Evolutionary conservation across 2,113 vertebrate species (phyloP), one percentile per base, ranked within the genome.

Genomic region (Salminus brasiliensis): DNA sequence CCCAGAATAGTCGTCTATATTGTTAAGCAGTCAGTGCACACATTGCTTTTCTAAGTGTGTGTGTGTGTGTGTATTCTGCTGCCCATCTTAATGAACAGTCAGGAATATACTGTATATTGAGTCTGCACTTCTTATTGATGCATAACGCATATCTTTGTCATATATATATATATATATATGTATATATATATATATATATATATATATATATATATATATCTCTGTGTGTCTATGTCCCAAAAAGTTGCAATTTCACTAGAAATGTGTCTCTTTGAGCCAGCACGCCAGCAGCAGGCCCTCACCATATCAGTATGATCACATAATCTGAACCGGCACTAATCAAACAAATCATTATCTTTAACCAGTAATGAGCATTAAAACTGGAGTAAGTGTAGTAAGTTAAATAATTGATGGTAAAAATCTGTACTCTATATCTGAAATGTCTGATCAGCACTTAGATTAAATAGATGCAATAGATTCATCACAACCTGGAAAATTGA

Each of bases 1-100:
- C 49, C 59, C 34, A 29, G 34, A 65, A 75, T 53, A 76, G 16
- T 41, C 16, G 21, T 32, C 69, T n/a, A 13, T 55, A 43, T 67
- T 45, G 49, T 57, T 49, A 72, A 70, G 47, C 45, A 72, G 34
- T 1, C 52, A 72, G 52, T 21, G 27, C 52, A 57, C 32, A 16
- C 39, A 25, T 25, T 57, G 70, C 52, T 15, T 72, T 57, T 25
- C 9, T 27, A n/a, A 72, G 23, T n/a, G 5, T 23, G 62, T 55
- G 47, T 18, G 16, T n/a, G 36, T 52, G 43, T n/a, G 32, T 32
- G 32, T 10, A 39, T 39, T 4, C 36, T 39, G 36, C 13, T 11
- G 8, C 45, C 45, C 13, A 47, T 11, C 13, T 3, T 11, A 47
- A 15, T 3, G 2, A 7, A 8, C 13, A 5, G n/a, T n/a, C n/a